Evolutionary conservation across 2,888 invertebrate species (phyloP).

Genomic region (Xanthia togata): DNA sequence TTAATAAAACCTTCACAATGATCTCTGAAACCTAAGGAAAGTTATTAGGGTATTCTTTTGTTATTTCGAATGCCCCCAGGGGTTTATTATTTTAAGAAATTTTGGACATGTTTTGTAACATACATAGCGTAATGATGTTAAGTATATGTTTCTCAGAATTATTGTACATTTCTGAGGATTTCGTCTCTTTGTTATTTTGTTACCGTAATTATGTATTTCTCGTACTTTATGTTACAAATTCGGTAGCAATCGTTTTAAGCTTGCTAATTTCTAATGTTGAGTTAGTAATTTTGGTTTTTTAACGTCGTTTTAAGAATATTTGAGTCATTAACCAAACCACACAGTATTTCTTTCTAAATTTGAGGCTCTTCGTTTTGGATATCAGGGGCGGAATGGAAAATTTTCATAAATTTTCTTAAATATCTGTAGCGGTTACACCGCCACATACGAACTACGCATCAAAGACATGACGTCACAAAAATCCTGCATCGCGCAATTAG

Average conservation of each 20-base stretch:
- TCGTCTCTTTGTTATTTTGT: constrained; percentile 26
- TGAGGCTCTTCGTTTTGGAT: too few relatives aligned
- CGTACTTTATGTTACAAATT: constrained; percentile 21
- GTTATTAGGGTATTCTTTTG: constrained; percentile 65
- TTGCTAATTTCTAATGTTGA: not conserved
- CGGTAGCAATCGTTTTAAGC: not conserved
- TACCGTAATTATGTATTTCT: constrained; percentile 14
- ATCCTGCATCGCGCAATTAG: too few relatives aligned
- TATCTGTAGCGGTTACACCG: too few relatives aligned
- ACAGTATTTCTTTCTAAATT: too few relatives aligned
- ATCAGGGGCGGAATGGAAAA: too few relatives aligned
- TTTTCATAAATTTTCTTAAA: too few relatives aligned
- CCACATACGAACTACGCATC: too few relatives aligned
- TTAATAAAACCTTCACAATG: constrained; percentile 72
- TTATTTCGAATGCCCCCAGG: constrained; percentile 64
- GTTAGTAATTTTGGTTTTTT: not conserved
- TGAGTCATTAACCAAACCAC: too few relatives aligned
- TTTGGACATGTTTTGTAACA: constrained; percentile 57
- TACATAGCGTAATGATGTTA: constrained; percentile 44
- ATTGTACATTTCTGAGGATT: constrained; percentile 50
- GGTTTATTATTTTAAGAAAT: constrained; percentile 64
- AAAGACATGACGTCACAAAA: too few relatives aligned
- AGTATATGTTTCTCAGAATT: constrained; percentile 37
- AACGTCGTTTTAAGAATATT: not conserved
- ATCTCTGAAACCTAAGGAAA: constrained; percentile 68